phyloP scores from a whole-genome alignment of 2,113 vertebrate genomes.

The Axis porcinus region DNA sequence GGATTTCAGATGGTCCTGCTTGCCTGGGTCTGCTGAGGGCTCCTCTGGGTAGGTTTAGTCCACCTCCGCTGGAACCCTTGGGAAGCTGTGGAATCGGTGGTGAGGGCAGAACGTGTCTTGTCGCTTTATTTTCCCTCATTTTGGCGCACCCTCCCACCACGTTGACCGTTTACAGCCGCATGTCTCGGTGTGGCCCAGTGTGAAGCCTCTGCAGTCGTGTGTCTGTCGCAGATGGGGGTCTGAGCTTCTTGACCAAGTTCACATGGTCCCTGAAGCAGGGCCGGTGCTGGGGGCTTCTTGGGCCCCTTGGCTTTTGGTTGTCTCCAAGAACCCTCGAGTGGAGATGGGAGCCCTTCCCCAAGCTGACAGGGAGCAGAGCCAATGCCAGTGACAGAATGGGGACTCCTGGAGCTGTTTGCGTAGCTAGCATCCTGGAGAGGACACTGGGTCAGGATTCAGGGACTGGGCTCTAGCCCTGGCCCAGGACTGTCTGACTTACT shows the following conservation, averaged over 20 bases:
- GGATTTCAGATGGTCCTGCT: neutral
- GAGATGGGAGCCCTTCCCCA: neutral
- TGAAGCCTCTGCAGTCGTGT: neutral
- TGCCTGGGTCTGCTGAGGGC: neutral
- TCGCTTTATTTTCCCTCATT: neutral
- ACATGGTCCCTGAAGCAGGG: neutral
- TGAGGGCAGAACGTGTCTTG: neutral
- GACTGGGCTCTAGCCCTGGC: too few species aligned
- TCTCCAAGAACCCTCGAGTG: too few species aligned
- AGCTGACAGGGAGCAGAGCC: neutral
- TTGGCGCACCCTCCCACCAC: neutral
- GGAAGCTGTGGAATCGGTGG: neutral
- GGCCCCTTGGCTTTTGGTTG: neutral
- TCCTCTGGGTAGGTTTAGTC: neutral
- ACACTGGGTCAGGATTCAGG: too few species aligned
- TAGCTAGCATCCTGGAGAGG: neutral
- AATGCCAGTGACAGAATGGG: neutral
- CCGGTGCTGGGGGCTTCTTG: neutral
- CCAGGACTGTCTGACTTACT: neutral
- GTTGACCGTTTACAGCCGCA: neutral
- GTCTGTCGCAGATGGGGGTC: neutral
- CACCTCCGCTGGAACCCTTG: neutral
- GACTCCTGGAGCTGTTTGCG: neutral
- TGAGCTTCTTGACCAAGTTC: neutral
- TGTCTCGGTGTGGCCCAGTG: rapidly evolving